A percentile compares a stretch with the other conserved stretches of the same genome.
These are phyloP conservation scores for Leptocoma aspasia DNA, from an alignment of 2,113 vertebrate genomes.

Conservation along the genomic window DNA sequence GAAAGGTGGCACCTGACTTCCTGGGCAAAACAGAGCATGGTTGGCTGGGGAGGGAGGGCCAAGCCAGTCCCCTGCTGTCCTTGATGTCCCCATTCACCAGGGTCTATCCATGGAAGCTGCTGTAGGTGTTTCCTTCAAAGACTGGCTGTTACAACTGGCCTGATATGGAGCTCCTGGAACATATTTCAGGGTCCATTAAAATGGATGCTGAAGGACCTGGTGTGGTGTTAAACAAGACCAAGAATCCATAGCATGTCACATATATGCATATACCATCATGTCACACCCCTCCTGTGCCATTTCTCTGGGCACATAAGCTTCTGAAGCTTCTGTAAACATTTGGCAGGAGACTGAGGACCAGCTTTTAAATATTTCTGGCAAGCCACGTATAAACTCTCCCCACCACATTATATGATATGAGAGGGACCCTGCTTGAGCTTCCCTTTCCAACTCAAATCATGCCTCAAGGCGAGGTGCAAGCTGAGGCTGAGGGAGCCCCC, in stretches of 20 bases:
- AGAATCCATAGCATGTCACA: background rate
- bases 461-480: background rate
- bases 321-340: background rate
- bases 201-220: background rate
- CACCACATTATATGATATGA: background rate
- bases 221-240: background rate
- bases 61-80: background rate
- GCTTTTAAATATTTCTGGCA: background rate
- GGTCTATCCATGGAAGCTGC: background rate
- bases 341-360: background rate
- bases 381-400: background rate
- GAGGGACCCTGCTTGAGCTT: background rate
- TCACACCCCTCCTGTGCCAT: background rate
- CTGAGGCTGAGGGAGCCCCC: background rate
- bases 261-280: background rate
- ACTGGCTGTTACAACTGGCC: background rate
- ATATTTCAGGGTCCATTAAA: background rate
- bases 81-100: background rate
- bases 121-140: background rate
- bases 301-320: background rate
- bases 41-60: background rate
- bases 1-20: constrained; percentile 74
- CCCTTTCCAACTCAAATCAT: background rate
- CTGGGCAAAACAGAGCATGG: background rate
- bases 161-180: background rate